phyloP scores from a whole-genome alignment of 1,140 invertebrate species.

The Globodera rostochiensis region DNA sequence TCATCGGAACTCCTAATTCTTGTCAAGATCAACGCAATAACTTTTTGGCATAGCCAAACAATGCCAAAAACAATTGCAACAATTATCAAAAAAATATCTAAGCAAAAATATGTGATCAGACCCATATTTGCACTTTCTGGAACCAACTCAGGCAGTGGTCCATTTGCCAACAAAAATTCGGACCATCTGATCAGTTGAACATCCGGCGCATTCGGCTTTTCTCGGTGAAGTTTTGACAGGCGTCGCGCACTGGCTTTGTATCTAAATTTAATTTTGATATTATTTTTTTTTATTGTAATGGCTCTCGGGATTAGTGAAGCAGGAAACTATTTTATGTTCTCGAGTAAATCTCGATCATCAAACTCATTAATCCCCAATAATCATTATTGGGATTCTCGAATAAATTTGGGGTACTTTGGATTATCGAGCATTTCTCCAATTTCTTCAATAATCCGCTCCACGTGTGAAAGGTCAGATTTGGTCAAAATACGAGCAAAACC shows the following conservation, averaged over 20 bases:
- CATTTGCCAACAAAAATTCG: constrained; percentile 51
- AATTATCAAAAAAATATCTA: too few species aligned
- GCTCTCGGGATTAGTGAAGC: neutral
- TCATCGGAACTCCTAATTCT: too few species aligned
- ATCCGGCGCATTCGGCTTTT: constrained; percentile 46
- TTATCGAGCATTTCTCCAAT: constrained; percentile 35
- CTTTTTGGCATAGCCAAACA: too few species aligned
- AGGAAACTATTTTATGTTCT: too few species aligned
- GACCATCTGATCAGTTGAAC: constrained; percentile 47
- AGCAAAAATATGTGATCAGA: constrained; percentile 35
- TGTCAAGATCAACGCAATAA: too few species aligned
- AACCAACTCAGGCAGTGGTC: constrained; percentile 36
- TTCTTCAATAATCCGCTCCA: constrained; percentile 15
- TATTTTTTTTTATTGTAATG: neutral
- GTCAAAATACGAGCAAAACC: constrained; percentile 33
- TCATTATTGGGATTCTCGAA: neutral
- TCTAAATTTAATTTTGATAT: constrained; percentile 8
- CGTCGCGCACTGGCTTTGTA: constrained; percentile 40
- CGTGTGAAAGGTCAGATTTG: constrained; percentile 19
- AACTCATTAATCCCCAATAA: too few species aligned
- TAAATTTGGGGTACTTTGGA: constrained; percentile 5
- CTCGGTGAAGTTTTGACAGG: constrained; percentile 29
- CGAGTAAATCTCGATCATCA: too few species aligned
- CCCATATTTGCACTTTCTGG: constrained; percentile 33
- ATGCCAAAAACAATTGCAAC: too few species aligned